A percentile compares a stretch with the other conserved stretches of the same genome.
Conservation (phyloP, 2,113 vertebrate species). For the Geococcyx californianus region DNA sequence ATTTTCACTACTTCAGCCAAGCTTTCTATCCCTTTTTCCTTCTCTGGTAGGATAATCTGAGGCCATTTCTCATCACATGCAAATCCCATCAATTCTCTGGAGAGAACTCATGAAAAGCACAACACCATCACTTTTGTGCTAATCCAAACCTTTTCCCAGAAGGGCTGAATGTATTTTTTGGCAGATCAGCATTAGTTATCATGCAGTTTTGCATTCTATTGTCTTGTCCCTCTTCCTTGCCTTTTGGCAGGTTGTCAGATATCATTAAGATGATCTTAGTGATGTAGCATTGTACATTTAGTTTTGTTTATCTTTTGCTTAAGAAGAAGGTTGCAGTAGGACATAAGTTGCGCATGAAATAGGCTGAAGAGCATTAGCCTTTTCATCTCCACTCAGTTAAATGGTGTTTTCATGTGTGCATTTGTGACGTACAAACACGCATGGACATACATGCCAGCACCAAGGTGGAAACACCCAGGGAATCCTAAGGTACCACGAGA, state of each 20-base stretch:
- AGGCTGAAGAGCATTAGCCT: background rate
- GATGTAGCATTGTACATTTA: slow-evolving; percentile 53
- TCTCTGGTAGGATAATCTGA: slow-evolving; percentile 30
- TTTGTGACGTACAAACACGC: background rate
- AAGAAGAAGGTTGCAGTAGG: background rate
- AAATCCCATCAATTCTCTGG: slow-evolving; percentile 49
- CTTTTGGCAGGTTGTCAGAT: slow-evolving; percentile 71
- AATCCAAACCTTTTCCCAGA: slow-evolving; percentile 52
- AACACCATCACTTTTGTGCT: slow-evolving; percentile 27
- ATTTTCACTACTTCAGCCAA: slow-evolving; percentile 9
- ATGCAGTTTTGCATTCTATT: slow-evolving; percentile 38
- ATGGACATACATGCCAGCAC: background rate
- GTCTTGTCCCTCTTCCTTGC: slow-evolving; percentile 39
- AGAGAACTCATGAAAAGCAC: slow-evolving; percentile 26
- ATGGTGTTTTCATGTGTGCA: background rate
- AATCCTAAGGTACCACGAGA: background rate
- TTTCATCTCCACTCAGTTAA: background rate
- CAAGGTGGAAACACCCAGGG: background rate
- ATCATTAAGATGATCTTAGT: slow-evolving; percentile 52
- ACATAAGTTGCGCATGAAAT: background rate
- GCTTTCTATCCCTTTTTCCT: slow-evolving; percentile 16
- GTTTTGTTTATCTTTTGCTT: slow-evolving; percentile 35
- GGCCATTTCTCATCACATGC: slow-evolving; percentile 35
- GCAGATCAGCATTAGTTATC: slow-evolving; percentile 28
- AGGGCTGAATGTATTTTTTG: slow-evolving; percentile 7